These are phyloP conservation scores for Psilanteris sp. DNA, from an alignment of 1,140 invertebrate genomes.

Conservation along the genomic window DNA sequence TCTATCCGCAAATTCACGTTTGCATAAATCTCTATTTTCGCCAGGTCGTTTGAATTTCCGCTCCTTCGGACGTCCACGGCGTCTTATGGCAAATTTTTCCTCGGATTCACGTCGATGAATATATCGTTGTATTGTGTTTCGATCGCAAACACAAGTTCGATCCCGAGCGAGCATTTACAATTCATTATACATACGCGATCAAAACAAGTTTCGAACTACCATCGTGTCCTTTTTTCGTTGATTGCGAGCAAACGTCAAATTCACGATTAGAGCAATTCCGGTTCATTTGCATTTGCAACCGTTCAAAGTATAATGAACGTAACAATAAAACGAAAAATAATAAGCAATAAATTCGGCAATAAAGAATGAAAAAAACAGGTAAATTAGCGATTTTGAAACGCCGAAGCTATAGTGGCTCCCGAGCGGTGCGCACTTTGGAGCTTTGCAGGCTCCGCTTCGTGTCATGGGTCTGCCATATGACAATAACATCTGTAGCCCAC, in stretches of 20 bases:
- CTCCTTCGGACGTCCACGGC: not conserved
- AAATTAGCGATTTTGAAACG: conserved; percentile 1
- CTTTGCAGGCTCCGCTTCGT: conserved; percentile 51
- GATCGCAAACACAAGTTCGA: not conserved
- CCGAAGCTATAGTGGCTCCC: conserved; percentile 64
- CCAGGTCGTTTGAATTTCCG: conserved; percentile 10
- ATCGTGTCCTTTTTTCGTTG: too few species aligned
- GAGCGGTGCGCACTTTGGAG: too few species aligned
- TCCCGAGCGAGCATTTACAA: too few species aligned
- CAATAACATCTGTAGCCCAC: conserved; percentile 75
- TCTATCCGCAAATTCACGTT: conserved; percentile 38
- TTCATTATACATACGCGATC: too few species aligned
- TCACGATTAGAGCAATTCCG: too few species aligned
- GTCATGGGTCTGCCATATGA: conserved; percentile 73
- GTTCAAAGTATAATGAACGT: too few species aligned
- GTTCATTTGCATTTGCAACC: too few species aligned
- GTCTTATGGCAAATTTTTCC: conserved; percentile 10
- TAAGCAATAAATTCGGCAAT: too few species aligned
- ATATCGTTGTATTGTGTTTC: not conserved
- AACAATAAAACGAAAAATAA: too few species aligned
- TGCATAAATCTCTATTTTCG: conserved; percentile 50
- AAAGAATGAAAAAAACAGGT: too few species aligned
- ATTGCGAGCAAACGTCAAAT: too few species aligned
- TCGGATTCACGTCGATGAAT: not conserved
- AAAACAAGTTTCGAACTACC: too few species aligned